Evolutionary conservation across 2,113 vertebrate genomes (phyloP).

Genomic region (Apteryx owenii): DNA sequence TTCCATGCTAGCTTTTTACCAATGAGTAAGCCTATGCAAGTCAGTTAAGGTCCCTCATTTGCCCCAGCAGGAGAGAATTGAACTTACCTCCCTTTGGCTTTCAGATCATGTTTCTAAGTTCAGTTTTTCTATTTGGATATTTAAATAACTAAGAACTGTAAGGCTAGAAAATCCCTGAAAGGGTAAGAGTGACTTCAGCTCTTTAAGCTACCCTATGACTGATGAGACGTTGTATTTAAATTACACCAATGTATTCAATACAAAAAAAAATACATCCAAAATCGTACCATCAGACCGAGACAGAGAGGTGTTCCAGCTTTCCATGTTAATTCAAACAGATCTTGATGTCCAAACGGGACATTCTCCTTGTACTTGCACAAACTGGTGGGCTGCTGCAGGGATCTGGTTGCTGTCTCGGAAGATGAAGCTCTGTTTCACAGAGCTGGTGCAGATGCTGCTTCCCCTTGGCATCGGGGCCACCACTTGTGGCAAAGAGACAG

Average conservation of each 20-base stretch:
- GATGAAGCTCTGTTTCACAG: accelerated
- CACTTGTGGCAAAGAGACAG: not conserved
- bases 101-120: not conserved
- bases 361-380: accelerated
- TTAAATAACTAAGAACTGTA: not conserved
- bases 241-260: accelerated
- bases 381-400: not conserved
- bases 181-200: not conserved
- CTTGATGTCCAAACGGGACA: not conserved
- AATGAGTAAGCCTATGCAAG: accelerated
- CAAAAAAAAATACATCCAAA: not conserved
- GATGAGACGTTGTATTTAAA: not conserved
- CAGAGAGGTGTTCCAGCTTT: not conserved
- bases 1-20: not conserved
- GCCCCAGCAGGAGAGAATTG: not conserved
- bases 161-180: not conserved
- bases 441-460: not conserved
- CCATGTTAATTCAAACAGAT: not conserved
- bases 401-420: accelerated
- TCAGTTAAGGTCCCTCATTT: not conserved
- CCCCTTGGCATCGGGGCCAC: accelerated
- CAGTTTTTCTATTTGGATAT: not conserved
- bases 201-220: not conserved
- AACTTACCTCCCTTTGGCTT: not conserved
- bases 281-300: accelerated